These are phyloP conservation scores for Lasioglossum marginatum DNA, from an alignment of 2,888 invertebrate genomes.

Conservation along the genomic window DNA sequence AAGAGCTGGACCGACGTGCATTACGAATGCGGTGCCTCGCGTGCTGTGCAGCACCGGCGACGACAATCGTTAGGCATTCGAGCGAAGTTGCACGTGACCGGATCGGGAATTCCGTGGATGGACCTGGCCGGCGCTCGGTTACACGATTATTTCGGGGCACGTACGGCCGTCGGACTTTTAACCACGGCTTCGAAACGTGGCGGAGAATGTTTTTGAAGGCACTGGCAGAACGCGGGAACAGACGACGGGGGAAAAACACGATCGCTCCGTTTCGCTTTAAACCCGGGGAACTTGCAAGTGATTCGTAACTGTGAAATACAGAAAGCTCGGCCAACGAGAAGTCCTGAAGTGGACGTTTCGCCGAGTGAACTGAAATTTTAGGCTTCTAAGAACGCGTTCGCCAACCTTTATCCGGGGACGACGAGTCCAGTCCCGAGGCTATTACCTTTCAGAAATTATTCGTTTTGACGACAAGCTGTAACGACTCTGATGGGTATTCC, in stretches of 20 bases:
- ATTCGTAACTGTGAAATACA: constrained; percentile 4
- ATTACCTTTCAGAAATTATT: neutral
- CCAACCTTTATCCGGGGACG: neutral
- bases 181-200: constrained; percentile 50
- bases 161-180: constrained; percentile 61
- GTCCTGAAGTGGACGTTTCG: neutral
- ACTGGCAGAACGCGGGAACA: constrained; percentile 9
- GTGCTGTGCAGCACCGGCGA: constrained; percentile 41
- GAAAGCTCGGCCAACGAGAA: neutral
- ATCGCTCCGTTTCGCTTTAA: neutral
- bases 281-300: neutral
- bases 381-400: neutral
- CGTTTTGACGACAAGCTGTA: neutral
- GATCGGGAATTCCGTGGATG: constrained; percentile 58
- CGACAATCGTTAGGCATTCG: constrained; percentile 64
- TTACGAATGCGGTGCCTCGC: constrained; percentile 49
- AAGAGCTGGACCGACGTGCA: constrained; percentile 13
- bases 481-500: too few species aligned
- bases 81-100: constrained; percentile 61
- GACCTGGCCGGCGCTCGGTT: constrained; percentile 41
- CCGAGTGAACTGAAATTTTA: neutral
- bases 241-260: neutral
- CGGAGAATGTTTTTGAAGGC: constrained; percentile 50
- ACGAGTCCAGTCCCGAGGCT: neutral
- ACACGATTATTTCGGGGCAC: constrained; percentile 64